These are phyloP conservation scores for Nothobranchius furzeri DNA, from an alignment of 2,113 vertebrate species.

Conservation along the genomic window DNA sequence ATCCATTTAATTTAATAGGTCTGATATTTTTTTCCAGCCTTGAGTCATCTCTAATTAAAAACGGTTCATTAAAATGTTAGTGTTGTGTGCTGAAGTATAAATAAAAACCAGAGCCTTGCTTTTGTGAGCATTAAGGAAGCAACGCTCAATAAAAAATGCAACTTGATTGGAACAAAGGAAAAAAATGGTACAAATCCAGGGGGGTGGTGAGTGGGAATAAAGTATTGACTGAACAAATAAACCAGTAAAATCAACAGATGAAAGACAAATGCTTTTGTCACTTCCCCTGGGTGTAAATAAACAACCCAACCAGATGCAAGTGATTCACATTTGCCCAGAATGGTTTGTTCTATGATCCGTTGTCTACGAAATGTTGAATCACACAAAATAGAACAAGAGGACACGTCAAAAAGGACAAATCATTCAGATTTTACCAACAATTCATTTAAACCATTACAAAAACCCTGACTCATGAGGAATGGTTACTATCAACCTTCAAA, in stretches of 20 bases:
- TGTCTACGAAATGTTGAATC: conserved; percentile 39
- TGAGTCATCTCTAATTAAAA: conserved; percentile 26
- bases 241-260: conserved; percentile 49
- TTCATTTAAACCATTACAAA: conserved; percentile 14
- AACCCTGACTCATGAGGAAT: conserved; percentile 56
- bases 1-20: conserved; percentile 12
- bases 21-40: neutral
- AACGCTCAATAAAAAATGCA: conserved; percentile 29
- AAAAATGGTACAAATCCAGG: conserved; percentile 17
- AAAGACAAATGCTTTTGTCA: conserved; percentile 54
- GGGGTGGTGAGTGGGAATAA: conserved; percentile 25
- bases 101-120: neutral
- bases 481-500: conserved; percentile 58
- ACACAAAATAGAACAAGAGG: conserved; percentile 13
- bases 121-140: conserved; percentile 27
- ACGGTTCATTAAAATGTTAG: conserved; percentile 17
- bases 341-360: conserved; percentile 23
- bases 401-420: conserved; percentile 16
- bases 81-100: neutral
- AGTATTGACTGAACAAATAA: conserved; percentile 62
- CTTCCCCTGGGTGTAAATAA: conserved; percentile 60
- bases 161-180: conserved; percentile 29
- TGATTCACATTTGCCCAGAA: conserved; percentile 10
- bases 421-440: conserved; percentile 17
- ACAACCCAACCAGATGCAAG: conserved; percentile 60